A percentile compares a stretch with the other conserved stretches of the same genome.
phyloP scores from a whole-genome alignment of 2,888 invertebrate species.

The Ischnura elegans region DNA sequence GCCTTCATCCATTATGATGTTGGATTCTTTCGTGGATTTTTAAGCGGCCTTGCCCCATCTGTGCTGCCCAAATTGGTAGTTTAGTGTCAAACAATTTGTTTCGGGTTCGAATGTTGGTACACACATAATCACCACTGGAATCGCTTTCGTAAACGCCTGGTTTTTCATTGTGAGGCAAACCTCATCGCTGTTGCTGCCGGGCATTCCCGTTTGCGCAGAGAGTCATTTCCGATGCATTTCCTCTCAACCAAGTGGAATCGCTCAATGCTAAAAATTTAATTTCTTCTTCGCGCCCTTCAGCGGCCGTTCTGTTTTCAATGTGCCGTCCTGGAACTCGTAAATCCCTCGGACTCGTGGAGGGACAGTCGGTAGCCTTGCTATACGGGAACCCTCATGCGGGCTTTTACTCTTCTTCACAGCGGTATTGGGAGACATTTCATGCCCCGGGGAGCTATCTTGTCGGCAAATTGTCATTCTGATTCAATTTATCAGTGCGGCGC shows the following conservation, averaged over 20 bases:
- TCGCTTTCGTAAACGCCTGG: neutral
- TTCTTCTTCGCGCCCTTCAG: neutral
- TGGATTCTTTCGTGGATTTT: neutral
- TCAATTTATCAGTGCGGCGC: neutral
- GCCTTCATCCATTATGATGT: neutral
- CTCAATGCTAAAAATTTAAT: neutral
- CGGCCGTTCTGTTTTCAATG: neutral
- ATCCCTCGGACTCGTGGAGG: neutral
- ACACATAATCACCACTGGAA: neutral
- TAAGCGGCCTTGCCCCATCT: neutral
- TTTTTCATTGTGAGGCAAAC: neutral
- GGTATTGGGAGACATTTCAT: neutral
- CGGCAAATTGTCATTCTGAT: conserved; percentile 1
- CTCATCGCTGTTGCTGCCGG: too few species aligned
- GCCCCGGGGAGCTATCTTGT: neutral
- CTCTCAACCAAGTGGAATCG: neutral
- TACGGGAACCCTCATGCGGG: neutral
- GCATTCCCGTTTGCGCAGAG: neutral
- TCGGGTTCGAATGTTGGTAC: neutral
- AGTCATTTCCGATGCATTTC: neutral
- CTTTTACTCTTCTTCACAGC: neutral
- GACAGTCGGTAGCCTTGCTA: neutral
- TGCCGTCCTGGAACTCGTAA: neutral
- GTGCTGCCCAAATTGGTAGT: neutral
- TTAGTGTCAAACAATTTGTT: neutral